These are phyloP conservation scores for Pyrocoelia pectoralis DNA, from an alignment of 2,888 invertebrate genomes.

Conservation along the genomic window DNA sequence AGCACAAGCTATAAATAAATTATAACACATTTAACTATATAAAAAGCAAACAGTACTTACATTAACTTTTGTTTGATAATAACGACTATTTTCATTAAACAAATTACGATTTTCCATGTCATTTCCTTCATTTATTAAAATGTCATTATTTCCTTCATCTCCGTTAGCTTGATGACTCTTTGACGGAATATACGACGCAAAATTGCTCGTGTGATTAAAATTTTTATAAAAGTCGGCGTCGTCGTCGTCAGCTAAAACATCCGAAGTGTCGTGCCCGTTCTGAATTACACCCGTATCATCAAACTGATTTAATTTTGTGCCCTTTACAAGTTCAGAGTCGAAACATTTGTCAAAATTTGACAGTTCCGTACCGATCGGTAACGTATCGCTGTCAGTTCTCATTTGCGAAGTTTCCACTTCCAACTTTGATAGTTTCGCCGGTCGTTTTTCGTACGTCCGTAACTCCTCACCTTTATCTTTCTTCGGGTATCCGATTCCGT, in stretches of 20 bases:
- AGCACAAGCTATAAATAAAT: slow-evolving; percentile 30
- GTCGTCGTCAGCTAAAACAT: neutral
- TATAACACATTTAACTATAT: slow-evolving; percentile 15
- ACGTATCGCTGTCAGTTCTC: slow-evolving; percentile 6
- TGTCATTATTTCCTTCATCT: slow-evolving; percentile 15
- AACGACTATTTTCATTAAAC: slow-evolving; percentile 26
- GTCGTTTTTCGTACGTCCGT: slow-evolving; percentile 23
- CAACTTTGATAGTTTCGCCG: slow-evolving; percentile 36
- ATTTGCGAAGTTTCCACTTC: slow-evolving; percentile 15
- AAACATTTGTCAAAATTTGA: slow-evolving; percentile 28
- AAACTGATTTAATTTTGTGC: slow-evolving; percentile 29
- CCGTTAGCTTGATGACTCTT: slow-evolving; percentile 59
- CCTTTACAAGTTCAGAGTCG: slow-evolving; percentile 30
- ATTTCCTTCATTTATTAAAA: slow-evolving; percentile 19
- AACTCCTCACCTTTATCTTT: slow-evolving; percentile 19
- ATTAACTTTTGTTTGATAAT: slow-evolving; percentile 30
- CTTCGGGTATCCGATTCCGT: slow-evolving; percentile 13
- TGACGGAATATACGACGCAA: slow-evolving; percentile 68
- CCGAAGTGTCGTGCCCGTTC: slow-evolving; percentile 33
- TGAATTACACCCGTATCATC: slow-evolving; percentile 16
- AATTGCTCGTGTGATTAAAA: slow-evolving; percentile 65
- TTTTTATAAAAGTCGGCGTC: slow-evolving; percentile 18
- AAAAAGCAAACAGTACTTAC: slow-evolving; percentile 24
- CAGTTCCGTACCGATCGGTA: slow-evolving; percentile 18
- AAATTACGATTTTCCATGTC: slow-evolving; percentile 36